Percentiles rank a stretch among this genome's conserved stretches.
Conservation (phyloP, 2,797 vertebrate species). For the Cossypha niveicapilla region DNA sequence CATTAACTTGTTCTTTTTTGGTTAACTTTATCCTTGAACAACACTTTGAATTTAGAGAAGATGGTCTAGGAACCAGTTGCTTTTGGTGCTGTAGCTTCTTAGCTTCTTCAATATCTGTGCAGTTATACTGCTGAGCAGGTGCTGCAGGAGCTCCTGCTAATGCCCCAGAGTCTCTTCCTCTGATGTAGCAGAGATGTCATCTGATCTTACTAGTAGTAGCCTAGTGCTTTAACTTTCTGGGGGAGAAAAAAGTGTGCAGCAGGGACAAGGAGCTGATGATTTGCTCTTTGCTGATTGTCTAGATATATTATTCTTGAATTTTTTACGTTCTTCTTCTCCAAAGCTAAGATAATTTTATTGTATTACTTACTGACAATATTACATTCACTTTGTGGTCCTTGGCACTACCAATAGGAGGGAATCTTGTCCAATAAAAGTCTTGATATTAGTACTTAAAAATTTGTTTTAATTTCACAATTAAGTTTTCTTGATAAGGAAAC, state of each 20-base stretch:
- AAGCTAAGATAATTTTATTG: neutral
- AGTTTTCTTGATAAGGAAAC: neutral
- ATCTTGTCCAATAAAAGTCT: neutral
- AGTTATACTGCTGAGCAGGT: accelerated
- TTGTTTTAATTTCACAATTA: neutral
- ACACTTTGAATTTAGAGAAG: neutral
- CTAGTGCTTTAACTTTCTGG: neutral
- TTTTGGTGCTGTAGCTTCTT: neutral
- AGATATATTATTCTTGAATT: neutral
- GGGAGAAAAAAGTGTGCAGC: neutral
- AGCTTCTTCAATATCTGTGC: neutral
- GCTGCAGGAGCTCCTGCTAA: neutral
- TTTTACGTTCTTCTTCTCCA: neutral
- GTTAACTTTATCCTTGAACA: neutral
- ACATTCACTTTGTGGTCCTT: neutral
- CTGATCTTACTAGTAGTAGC: neutral
- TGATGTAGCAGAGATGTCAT: neutral
- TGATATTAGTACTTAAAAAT: neutral
- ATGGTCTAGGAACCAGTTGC: neutral
- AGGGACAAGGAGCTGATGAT: neutral
- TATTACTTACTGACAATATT: neutral
- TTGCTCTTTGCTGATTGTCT: neutral
- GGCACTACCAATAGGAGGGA: neutral
- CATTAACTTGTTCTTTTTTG: neutral
- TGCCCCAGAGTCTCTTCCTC: neutral